Base-by-base conservation (phyloP, 2,888 invertebrate species). In the Trichogramma dendrolimi region DNA sequence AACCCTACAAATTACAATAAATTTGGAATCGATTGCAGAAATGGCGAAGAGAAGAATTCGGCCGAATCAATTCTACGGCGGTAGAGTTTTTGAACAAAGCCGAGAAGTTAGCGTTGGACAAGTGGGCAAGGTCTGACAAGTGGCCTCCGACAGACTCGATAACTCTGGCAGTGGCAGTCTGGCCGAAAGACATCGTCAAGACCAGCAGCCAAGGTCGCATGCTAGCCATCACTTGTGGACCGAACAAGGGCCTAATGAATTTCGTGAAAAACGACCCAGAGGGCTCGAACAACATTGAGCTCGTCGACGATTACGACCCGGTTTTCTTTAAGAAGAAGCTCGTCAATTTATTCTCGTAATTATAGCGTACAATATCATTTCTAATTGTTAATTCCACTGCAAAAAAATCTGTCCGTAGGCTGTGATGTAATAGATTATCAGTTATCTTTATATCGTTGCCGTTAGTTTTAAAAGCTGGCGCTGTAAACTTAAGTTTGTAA, bases 21-120 rank as follows among this genome's bases (percentile, higher is more conserved):
- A 56, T 14, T 51, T 49, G 41, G 3, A 49, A 11, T 50, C 6
- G 10, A 55, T 74, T 73, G 44, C 66, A 86, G 86, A 75, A 81
- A 27, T 87, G 86, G 84, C 79, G 85, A 4, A 70, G 74, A 1
- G 71, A 82, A 10, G 75, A 75, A 0, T 75, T 86, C 5, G 85
- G 83, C 0, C 69, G 68, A 0, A 67, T 79, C 6, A 67, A 76
- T 4, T 79, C 79, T 4, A 74, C 78, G 39, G 74, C 75, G 5
- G 76, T 84, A 2, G 69, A 80, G 7, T 77, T 86, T 48, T 68
- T 86, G 48, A 84, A 84, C 67, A 72, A 77, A 63, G 82, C 81
- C 1, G 86, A 86, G 65, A 4, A 42, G 2, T 8, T 54, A 64
- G 66, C 27, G 47, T 8, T 64, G 10, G 71, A 42, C 60, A 71